Conservation (phyloP, 2,113 vertebrate genomes). For the Tragelaphus scriptus region DNA sequence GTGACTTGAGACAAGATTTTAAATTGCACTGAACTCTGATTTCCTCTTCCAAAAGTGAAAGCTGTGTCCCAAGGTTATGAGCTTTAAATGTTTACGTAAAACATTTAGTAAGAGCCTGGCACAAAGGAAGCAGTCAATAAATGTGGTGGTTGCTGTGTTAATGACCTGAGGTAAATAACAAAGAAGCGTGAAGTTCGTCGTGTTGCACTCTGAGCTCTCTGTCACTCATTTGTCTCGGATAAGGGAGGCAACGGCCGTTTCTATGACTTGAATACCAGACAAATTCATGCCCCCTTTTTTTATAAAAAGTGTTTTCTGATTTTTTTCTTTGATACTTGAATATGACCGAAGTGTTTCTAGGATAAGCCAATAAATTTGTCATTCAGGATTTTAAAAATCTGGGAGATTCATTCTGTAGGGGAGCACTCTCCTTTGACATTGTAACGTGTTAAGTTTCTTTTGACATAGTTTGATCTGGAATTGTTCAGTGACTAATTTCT, state of each 20-base stretch:
- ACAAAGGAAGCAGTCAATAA: background rate
- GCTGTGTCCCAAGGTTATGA: background rate
- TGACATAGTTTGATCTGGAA: background rate
- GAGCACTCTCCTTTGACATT: background rate
- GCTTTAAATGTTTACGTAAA: background rate
- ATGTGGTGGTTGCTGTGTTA: background rate
- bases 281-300: background rate
- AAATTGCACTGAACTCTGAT: background rate
- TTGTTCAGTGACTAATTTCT: background rate
- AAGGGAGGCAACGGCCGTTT: background rate
- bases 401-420: background rate
- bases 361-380: background rate
- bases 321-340: background rate
- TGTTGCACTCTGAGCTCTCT: background rate
- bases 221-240: background rate
- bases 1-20: background rate
- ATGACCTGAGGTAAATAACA: background rate
- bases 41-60: background rate
- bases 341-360: background rate
- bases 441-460: background rate
- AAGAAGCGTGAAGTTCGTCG: background rate
- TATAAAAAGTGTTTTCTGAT: background rate
- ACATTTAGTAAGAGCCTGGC: background rate
- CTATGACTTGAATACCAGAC: background rate
- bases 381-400: constrained; percentile 18